These are phyloP conservation scores for Phyllotreta striolata DNA, from an alignment of 2,888 invertebrate genomes.

Conservation along the genomic window DNA sequence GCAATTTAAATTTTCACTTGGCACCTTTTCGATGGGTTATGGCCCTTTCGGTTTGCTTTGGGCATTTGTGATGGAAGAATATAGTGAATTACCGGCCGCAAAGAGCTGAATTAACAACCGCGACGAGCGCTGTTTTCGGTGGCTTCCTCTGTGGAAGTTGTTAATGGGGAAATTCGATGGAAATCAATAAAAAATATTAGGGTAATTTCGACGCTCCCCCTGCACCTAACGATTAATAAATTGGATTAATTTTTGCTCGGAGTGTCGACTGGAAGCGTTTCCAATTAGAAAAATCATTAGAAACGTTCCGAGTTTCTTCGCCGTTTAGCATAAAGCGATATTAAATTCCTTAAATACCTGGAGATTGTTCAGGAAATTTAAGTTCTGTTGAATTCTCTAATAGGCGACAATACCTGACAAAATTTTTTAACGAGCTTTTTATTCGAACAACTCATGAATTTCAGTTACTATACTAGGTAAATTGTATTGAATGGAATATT, in stretches of 20 bases:
- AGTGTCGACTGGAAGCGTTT: conserved; percentile 11
- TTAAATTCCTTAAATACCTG: conserved; percentile 25
- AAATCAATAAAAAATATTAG: too few species aligned
- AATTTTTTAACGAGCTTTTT: conserved; percentile 1
- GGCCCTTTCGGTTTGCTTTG: conserved; percentile 24
- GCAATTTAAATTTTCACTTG: conserved; percentile 38
- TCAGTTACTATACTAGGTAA: too few species aligned
- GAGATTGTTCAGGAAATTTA: conserved; percentile 14
- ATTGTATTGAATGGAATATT: neutral
- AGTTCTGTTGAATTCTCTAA: conserved; percentile 11
- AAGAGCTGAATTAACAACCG: neutral
- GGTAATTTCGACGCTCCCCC: too few species aligned
- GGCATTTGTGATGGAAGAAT: conserved; percentile 4
- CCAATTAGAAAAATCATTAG: conserved; percentile 16
- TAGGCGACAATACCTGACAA: conserved; percentile 7
- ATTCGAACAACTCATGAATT: too few species aligned
- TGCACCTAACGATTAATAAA: neutral
- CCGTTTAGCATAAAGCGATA: conserved; percentile 21
- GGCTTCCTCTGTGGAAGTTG: too few species aligned
- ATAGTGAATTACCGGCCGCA: too few species aligned
- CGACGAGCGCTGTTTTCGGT: too few species aligned
- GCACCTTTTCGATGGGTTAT: conserved; percentile 28
- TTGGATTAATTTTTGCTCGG: conserved; percentile 7
- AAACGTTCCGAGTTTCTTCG: conserved; percentile 17
- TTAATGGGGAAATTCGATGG: too few species aligned